Evolutionary conservation across 2,888 invertebrate genomes (phyloP), one percentile per base, ranked within the genome.

Genomic region (Andrena flavipes): DNA sequence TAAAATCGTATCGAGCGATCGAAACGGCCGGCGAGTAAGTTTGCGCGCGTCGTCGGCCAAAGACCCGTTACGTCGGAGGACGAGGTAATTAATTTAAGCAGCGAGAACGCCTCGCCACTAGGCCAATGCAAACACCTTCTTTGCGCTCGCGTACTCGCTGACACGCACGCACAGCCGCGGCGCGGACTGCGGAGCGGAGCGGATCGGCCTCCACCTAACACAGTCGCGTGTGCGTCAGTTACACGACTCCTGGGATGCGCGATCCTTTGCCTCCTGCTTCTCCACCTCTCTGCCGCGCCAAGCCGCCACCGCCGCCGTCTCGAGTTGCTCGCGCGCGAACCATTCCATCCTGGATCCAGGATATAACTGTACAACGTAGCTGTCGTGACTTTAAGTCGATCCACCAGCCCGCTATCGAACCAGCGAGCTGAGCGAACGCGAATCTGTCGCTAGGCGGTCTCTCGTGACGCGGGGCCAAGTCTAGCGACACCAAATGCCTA

Each of bases 41-140:
- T 82, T 73, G 75, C 83, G 72, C 76, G 84, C 87, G 78, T 82
- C 87, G 78, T 82, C 88, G 90, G 90, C 91, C 87, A 88, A 91
- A 93, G 92, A 91, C 90, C 93, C 93, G 93, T 93, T 93, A 93
- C 87, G 90, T 91, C 88, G 91, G 85, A 85, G 91, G 88, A 92
- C 92, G 90, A 89, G 93, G 92, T 93, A 93, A 93, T 93, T 93
- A 93, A 93, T 93, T 93, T 93, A 87, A 88, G 87, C 90, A 83
- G 91, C 89, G 85, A 56, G 56, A 92, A 91, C 90, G 89, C 87
- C 89, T 90, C 90, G 89, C 88, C 89, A 93, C 93, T 93, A 92
- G 93, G 93, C 93, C 93, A 93, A 92, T 92, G 91, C 91, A 90
- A 92, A 92, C 92, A 90, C 90, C 92, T 92, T 89, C 77, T 69